These are phyloP conservation scores for Nothobranchius furzeri DNA, from an alignment of 2,113 vertebrate genomes.

Conservation along the genomic window DNA sequence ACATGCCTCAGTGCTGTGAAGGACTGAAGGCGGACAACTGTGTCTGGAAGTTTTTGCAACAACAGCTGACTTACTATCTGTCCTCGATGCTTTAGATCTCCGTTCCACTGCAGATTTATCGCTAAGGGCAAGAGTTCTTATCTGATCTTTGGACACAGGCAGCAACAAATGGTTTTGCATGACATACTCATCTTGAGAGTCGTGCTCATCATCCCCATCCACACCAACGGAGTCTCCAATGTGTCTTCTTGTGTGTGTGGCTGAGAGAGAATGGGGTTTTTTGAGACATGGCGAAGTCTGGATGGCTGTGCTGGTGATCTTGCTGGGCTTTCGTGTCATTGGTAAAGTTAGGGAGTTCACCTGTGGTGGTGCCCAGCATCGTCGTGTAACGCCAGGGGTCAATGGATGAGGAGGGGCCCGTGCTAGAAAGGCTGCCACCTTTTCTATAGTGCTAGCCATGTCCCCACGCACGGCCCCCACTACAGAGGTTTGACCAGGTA, in stretches of 20 bases:
- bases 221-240: slow-evolving; percentile 66
- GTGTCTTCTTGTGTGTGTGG: slow-evolving; percentile 69
- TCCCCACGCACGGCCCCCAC: slow-evolving; percentile 79
- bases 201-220: slow-evolving; percentile 67
- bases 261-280: slow-evolving; percentile 69
- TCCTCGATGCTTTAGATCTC: slow-evolving; percentile 52
- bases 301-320: slow-evolving; percentile 84
- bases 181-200: slow-evolving; percentile 71
- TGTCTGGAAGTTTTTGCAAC: slow-evolving; percentile 61
- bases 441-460: slow-evolving; percentile 76
- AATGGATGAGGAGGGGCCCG: slow-evolving; percentile 78
- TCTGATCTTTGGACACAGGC: slow-evolving; percentile 54
- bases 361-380: slow-evolving; percentile 79
- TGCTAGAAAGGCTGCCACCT: slow-evolving; percentile 74
- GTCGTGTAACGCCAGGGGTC: slow-evolving; percentile 74
- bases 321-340: slow-evolving; percentile 72
- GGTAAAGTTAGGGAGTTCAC: slow-evolving; percentile 81
- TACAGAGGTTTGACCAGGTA: slow-evolving; percentile 71
- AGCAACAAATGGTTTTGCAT: slow-evolving; percentile 34
- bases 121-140: slow-evolving; percentile 17
- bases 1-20: slow-evolving; percentile 54
- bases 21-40: slow-evolving; percentile 60
- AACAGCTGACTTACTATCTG: slow-evolving; percentile 58
- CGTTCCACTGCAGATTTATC: slow-evolving; percentile 56
- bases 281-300: slow-evolving; percentile 86